Percentiles rank a stretch among this genome's conserved stretches.
phyloP scores from a whole-genome alignment of 2,888 invertebrate genomes.

The Aleiodes alternator region DNA sequence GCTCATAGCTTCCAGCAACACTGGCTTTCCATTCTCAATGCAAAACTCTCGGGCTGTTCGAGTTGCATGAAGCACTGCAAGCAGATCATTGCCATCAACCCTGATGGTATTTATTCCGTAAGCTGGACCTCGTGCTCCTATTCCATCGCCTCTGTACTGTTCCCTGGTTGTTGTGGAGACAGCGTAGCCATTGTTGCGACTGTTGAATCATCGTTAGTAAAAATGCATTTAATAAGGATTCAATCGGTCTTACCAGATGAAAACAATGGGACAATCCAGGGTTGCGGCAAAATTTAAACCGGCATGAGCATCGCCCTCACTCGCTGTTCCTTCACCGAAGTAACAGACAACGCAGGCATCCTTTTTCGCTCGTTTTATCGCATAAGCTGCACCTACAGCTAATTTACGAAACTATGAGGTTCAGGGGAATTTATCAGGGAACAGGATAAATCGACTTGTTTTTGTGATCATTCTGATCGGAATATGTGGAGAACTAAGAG shows the following conservation, averaged over 20 bases:
- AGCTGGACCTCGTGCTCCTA: slow-evolving; percentile 92
- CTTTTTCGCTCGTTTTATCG: slow-evolving; percentile 86
- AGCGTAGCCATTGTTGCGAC: slow-evolving; percentile 98
- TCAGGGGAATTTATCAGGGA: no score
- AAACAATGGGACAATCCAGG: slow-evolving; percentile 93
- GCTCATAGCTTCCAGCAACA: slow-evolving; percentile 97
- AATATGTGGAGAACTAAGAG: no score
- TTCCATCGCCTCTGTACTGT: slow-evolving; percentile 97
- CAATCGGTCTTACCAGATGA: slow-evolving; percentile 85
- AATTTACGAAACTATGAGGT: slow-evolving; percentile 26
- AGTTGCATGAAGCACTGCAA: slow-evolving; percentile 95
- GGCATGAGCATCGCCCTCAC: slow-evolving; percentile 98
- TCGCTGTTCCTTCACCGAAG: slow-evolving; percentile 97
- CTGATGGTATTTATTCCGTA: slow-evolving; percentile 92
- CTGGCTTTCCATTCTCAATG: slow-evolving; percentile 86
- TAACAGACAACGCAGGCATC: slow-evolving; percentile 86
- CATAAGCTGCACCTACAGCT: slow-evolving; percentile 97
- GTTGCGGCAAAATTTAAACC: slow-evolving; percentile 99
- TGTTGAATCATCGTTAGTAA: slow-evolving; percentile 62
- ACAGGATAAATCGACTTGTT: no score
- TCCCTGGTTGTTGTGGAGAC: slow-evolving; percentile 96
- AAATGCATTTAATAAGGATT: slow-evolving; percentile 1
- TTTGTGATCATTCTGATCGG: no score
- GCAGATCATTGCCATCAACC: slow-evolving; percentile 97
- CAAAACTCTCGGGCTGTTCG: slow-evolving; percentile 85